phyloP scores from a whole-genome alignment of 2,797 vertebrate genomes.

The Eospalax fontanierii region DNA sequence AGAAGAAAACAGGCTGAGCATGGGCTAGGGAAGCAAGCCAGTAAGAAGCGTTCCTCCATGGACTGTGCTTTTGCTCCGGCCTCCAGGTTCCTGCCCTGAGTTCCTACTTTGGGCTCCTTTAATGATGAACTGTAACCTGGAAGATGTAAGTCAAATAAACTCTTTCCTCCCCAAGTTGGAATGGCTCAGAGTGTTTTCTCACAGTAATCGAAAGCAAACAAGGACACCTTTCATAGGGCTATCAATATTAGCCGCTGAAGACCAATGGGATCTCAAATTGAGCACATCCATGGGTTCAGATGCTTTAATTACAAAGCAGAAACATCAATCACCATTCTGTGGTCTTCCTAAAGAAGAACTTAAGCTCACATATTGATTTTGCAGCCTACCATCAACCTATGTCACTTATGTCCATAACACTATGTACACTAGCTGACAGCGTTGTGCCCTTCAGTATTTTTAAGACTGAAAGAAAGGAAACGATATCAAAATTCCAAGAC shows the following conservation, averaged over 20 bases:
- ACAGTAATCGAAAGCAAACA: no score
- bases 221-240: no score
- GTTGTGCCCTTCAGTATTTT: neutral
- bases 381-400: neutral
- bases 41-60: no score
- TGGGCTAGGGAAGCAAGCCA: no score
- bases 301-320: neutral
- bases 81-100: no score
- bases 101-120: no score
- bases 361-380: neutral
- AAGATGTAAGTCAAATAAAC: no score
- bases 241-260: neutral
- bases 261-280: neutral
- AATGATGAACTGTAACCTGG: no score
- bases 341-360: neutral
- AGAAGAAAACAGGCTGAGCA: no score
- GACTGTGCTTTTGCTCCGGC: no score
- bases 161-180: no score
- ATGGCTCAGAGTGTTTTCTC: no score
- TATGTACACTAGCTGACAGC: neutral
- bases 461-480: constrained; percentile 19
- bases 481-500: neutral
- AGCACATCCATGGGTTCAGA: neutral
- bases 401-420: neutral
- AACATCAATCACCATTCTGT: neutral